These are phyloP conservation scores for Brachyhypopomus gauderio DNA, from an alignment of 2,113 vertebrate genomes.

Conservation along the genomic window DNA sequence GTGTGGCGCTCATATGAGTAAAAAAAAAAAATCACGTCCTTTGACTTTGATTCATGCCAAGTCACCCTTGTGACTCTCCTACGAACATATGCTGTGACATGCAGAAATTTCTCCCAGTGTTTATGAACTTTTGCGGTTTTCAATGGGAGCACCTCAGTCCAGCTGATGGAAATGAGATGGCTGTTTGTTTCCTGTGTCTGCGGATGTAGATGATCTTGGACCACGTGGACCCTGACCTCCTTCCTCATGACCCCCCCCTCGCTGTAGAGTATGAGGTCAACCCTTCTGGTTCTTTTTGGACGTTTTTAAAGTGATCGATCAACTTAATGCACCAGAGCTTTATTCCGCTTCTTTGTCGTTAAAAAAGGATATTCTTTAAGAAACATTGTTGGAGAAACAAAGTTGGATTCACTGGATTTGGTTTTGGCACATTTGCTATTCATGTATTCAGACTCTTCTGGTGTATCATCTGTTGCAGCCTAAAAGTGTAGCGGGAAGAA, in stretches of 20 bases:
- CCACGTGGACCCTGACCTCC: background rate
- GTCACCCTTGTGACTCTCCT: background rate
- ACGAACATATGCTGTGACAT: background rate
- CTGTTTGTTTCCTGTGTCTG: conserved; percentile 11
- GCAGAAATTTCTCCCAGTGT: background rate
- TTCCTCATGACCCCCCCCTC: background rate
- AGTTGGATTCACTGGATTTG: background rate
- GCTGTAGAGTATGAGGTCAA: background rate
- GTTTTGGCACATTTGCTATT: background rate
- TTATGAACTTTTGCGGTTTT: background rate
- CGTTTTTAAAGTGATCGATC: too few relatives aligned
- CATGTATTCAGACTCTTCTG: conserved; percentile 9
- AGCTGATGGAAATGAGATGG: conserved; percentile 19
- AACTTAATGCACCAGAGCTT: background rate
- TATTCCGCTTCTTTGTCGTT: background rate
- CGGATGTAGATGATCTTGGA: background rate
- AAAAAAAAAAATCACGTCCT: too few relatives aligned
- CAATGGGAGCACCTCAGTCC: background rate
- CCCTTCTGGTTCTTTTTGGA: background rate
- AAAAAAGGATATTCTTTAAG: background rate
- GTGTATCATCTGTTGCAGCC: background rate
- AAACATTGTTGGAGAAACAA: background rate
- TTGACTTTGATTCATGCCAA: too few relatives aligned
- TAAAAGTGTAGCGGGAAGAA: conserved; percentile 6
- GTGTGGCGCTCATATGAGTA: background rate